phyloP scores from a whole-genome alignment of 2,113 vertebrate genomes.

The Urocynchramus pylzowi region DNA sequence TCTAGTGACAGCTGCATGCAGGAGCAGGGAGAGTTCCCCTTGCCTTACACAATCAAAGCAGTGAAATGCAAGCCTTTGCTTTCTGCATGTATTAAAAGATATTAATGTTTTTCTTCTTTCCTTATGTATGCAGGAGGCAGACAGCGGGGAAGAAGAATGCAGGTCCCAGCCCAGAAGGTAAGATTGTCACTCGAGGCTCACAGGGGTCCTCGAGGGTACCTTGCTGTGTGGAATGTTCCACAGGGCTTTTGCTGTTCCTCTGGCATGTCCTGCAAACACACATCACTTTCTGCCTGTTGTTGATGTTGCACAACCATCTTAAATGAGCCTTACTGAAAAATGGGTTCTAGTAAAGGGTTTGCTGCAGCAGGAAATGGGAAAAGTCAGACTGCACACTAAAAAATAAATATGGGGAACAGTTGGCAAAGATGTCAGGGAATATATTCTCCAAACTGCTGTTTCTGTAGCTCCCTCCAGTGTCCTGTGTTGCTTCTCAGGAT shows the following conservation, averaged over 20 bases:
- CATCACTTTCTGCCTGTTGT: neutral
- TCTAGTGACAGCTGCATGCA: neutral
- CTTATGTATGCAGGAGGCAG: slow-evolving; percentile 81
- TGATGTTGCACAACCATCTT: neutral
- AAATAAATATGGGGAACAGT: neutral
- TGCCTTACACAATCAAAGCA: neutral
- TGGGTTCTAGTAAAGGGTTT: neutral
- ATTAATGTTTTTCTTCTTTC: slow-evolving; percentile 45
- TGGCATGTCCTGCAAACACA: neutral
- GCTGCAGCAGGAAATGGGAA: neutral
- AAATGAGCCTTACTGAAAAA: neutral
- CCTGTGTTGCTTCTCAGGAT: neutral
- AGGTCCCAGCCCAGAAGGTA: slow-evolving; percentile 92
- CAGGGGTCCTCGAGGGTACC: neutral
- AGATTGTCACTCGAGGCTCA: slow-evolving; percentile 30
- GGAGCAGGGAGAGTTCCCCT: neutral
- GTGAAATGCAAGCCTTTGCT: neutral
- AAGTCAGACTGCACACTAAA: neutral
- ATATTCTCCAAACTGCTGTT: neutral
- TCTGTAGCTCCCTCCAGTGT: neutral
- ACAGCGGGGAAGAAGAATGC: slow-evolving; percentile 92
- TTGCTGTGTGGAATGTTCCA: neutral
- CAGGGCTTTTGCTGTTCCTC: neutral
- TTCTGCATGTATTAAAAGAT: neutral
- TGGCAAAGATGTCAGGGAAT: neutral